phyloP scores from a whole-genome alignment of 2,113 vertebrate genomes.

The Sylvilagus bachmani region DNA sequence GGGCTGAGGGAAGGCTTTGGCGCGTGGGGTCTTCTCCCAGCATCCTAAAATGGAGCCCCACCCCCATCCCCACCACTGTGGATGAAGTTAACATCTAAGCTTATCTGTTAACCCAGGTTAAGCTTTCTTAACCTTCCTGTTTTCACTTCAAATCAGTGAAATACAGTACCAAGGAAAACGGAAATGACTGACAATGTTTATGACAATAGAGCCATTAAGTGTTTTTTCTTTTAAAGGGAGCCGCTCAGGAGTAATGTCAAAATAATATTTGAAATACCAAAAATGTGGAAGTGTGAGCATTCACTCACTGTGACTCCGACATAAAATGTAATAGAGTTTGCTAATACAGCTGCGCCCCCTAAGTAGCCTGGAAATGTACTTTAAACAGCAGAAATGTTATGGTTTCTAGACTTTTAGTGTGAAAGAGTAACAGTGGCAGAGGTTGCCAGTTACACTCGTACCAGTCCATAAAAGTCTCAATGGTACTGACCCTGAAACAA shows the following conservation, averaged over 20 bases:
- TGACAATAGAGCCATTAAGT: constrained; percentile 64
- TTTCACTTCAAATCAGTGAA: constrained; percentile 63
- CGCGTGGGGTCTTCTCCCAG: constrained; percentile 29
- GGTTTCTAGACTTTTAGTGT: constrained; percentile 35
- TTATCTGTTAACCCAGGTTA: constrained; percentile 52
- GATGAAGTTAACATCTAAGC: neutral
- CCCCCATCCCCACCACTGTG: neutral
- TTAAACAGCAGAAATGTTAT: constrained; percentile 19
- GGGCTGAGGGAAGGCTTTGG: neutral
- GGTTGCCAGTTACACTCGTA: neutral
- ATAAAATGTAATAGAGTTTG: constrained; percentile 42
- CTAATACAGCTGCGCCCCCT: neutral
- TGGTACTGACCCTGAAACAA: constrained; percentile 41
- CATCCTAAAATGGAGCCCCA: neutral
- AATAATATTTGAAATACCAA: constrained; percentile 64
- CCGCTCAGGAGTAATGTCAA: constrained; percentile 48
- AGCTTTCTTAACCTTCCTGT: constrained; percentile 73
- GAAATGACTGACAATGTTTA: constrained; percentile 72
- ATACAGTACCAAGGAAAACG: constrained; percentile 64
- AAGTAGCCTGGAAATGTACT: neutral
- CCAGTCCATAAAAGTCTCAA: neutral
- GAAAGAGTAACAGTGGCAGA: constrained; percentile 20
- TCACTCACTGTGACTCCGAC: neutral
- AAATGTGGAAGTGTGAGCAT: constrained; percentile 29
- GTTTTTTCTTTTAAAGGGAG: constrained; percentile 33